These are phyloP conservation scores for Ataeniobius toweri DNA, from an alignment of 2,797 vertebrate genomes.

Conservation along the genomic window DNA sequence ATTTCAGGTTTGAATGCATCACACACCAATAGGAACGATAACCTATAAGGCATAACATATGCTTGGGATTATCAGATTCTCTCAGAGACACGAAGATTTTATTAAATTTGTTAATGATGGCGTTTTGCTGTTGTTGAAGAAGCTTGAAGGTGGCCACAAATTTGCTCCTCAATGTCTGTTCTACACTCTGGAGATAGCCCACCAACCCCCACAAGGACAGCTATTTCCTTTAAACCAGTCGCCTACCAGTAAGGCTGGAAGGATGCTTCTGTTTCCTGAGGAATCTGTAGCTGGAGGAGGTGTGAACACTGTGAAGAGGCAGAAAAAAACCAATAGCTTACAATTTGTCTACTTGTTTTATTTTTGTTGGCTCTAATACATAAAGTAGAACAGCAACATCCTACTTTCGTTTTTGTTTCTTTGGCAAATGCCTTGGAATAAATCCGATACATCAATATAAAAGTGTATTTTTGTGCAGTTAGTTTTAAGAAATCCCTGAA, in stretches of 20 bases:
- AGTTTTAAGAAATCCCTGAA: too few relatives aligned
- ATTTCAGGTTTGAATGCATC: slow-evolving; percentile 36
- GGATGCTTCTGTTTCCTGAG: slow-evolving; percentile 13
- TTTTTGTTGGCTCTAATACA: background rate
- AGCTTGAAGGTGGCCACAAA: slow-evolving; percentile 28
- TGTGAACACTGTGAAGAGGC: background rate
- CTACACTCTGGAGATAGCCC: slow-evolving; percentile 10
- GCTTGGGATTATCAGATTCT: slow-evolving; percentile 14
- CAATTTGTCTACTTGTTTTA: background rate
- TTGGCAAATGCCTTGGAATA: background rate
- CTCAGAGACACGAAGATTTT: background rate
- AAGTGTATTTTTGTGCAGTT: too few relatives aligned
- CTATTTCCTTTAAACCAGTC: background rate
- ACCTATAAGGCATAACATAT: slow-evolving; percentile 19
- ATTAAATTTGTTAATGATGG: slow-evolving; percentile 5
- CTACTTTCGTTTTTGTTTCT: background rate
- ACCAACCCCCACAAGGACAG: background rate
- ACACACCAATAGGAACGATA: slow-evolving; percentile 12
- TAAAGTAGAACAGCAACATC: background rate
- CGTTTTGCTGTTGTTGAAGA: background rate
- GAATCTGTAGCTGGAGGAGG: background rate
- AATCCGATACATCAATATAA: background rate
- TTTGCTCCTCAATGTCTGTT: slow-evolving; percentile 37
- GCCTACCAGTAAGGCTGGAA: background rate
- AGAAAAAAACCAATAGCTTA: background rate